A percentile compares a stretch with the other conserved stretches of the same genome.
Evolutionary conservation across 2,113 vertebrate genomes (phyloP).

Genomic region (Micromys minutus): DNA sequence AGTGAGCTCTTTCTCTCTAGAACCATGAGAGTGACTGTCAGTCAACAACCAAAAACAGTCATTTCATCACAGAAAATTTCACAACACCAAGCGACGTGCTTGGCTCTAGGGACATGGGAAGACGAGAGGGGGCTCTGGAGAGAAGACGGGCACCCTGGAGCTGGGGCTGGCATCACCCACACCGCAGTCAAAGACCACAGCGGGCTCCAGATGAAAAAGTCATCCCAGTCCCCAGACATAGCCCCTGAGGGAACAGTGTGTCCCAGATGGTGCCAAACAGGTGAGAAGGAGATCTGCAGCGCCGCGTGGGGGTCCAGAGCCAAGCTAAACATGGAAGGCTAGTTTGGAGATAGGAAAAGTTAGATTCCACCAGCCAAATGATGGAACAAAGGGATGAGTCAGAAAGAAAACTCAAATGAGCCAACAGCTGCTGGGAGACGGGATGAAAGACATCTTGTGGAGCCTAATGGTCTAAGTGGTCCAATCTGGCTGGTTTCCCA

Average conservation of each 20-base stretch:
- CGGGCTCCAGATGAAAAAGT: not conserved
- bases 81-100: not conserved
- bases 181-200: not conserved
- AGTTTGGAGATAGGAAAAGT: not conserved
- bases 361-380: slow-evolving; percentile 17
- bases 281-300: not conserved
- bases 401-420: slow-evolving; percentile 51
- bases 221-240: not conserved
- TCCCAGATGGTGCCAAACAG: not conserved
- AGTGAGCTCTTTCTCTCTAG: not conserved
- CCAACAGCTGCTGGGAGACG: not conserved
- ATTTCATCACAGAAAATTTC: not conserved
- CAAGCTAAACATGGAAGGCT: not conserved
- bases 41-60: not conserved
- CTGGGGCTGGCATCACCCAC: too few species aligned
- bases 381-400: slow-evolving; percentile 63
- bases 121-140: not conserved
- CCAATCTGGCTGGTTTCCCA: not conserved
- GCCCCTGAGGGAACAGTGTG: not conserved
- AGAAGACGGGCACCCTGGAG: not conserved
- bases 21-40: not conserved
- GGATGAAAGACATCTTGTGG: slow-evolving; percentile 19
- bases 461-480: slow-evolving; percentile 46
- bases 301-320: not conserved
- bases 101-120: not conserved